A percentile compares a stretch with the other conserved stretches of the same genome.
Conservation (phyloP, 2,113 vertebrate genomes). For the Lota lota region DNA sequence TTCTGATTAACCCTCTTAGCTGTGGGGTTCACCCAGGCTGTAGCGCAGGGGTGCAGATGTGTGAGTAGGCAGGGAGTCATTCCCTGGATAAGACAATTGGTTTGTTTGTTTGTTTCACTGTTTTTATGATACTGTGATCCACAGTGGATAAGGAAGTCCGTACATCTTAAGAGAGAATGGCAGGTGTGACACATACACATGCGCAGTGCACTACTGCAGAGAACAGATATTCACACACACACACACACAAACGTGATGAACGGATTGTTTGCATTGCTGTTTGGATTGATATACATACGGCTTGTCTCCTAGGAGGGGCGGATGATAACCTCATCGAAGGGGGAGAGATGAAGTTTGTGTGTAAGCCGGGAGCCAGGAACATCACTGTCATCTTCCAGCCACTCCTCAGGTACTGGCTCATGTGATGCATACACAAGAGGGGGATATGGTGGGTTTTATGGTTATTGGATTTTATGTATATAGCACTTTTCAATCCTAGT, state of each 20-base stretch:
- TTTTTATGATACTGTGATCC: slow-evolving; percentile 1
- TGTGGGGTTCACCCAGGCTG: slow-evolving; percentile 39
- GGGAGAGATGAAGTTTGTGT: slow-evolving; percentile 95
- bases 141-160: not conserved
- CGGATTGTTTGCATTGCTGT: not conserved
- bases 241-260: not conserved
- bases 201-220: not conserved
- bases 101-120: slow-evolving; percentile 29
- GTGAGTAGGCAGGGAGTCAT: slow-evolving; percentile 19
- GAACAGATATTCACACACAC: not conserved
- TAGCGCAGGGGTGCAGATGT: slow-evolving; percentile 26
- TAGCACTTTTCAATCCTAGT: no score
- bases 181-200: not conserved
- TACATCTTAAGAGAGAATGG: not conserved
- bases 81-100: slow-evolving; percentile 9
- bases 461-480: no score
- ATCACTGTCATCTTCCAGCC: slow-evolving; percentile 98
- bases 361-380: slow-evolving; percentile 95
- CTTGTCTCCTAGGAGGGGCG: slow-evolving; percentile 80
- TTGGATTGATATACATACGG: not conserved
- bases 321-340: slow-evolving; percentile 98
- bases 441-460: no score
- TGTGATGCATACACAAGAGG: no score
- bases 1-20: slow-evolving; percentile 67
- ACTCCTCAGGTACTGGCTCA: slow-evolving; percentile 82